Base-by-base conservation (phyloP, 2,113 vertebrate species). In the Formicarius rufipectus region DNA sequence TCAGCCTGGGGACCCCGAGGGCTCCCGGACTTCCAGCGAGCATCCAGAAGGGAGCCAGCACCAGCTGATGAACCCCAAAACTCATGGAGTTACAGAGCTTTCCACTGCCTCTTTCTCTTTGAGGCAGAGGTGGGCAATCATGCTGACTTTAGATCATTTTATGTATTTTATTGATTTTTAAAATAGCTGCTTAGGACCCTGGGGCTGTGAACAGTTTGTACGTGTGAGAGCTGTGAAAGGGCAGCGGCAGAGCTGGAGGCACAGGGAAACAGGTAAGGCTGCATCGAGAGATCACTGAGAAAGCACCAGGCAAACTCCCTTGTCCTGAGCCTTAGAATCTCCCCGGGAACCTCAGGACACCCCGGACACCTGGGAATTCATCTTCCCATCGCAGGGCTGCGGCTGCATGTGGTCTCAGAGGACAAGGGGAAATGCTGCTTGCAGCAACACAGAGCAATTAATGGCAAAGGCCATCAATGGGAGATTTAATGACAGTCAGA, bases 91-190 rank as follows among this genome's bases (percentile, higher is more conserved):
- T 21, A 4, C 24, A 23, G 45, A 73, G 55, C 72, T 22, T 86
- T 50, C 55, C 18, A 5, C 24, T 49, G 15, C 20, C 55, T 35
- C 4, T 4, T 53, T 52, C 75, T 42, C 0, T 62, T 56, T 33
- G 31, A 45, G 83, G 20, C 71, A 83, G 90, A 81, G 19, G 4
- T 19, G 62, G 58, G 78, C 45, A 78, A 35, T 90, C 39, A 5
- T n/a, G 24, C 75, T 76, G 89, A 31, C 53, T 87, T 76, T 50
- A 40, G 33, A 83, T 60, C 12, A 1, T 52, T 96, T 50, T 80
- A 89, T 93, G 89, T 73, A 58, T 81, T 85, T 75, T 66, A 87
- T 88, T 92, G 84, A 96, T 96, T 88, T 96, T 85, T 47, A 56
- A 93, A 93, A 94, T 58, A 85, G 67, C 45, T 73, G 59, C 2